Conservation (phyloP, 23 tunicate genomes). For the Trididemnum nubilum region DNA sequence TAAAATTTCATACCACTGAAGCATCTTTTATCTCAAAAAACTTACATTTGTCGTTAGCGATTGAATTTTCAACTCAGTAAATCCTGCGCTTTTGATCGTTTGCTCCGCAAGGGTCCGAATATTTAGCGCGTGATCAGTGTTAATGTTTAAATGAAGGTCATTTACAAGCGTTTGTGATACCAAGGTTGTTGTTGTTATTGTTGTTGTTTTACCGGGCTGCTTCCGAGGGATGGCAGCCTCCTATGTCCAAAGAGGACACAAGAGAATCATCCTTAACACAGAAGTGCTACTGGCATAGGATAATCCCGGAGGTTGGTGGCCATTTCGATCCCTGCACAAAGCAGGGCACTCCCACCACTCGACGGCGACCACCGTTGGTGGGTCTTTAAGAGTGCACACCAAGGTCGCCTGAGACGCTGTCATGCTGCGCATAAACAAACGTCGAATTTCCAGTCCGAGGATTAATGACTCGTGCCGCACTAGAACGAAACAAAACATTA, state of each 20-base stretch:
- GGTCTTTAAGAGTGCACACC: too few species aligned
- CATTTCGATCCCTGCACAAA: too few species aligned
- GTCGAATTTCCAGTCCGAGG: background rate
- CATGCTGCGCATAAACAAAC: background rate
- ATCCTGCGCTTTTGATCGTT: background rate
- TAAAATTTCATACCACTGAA: background rate
- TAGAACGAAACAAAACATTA: background rate
- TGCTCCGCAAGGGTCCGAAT: background rate
- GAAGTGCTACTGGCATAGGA: too few species aligned
- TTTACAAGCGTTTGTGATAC: background rate
- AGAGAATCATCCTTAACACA: too few species aligned
- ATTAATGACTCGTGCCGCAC: background rate
- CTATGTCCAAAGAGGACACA: too few species aligned
- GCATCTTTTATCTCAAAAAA: background rate
- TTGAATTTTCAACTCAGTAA: background rate
- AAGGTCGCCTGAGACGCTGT: background rate
- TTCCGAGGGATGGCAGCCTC: too few species aligned
- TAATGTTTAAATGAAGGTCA: background rate
- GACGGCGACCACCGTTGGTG: too few species aligned
- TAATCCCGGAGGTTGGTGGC: too few species aligned
- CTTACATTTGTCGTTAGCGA: background rate
- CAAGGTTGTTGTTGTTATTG: too few species aligned
- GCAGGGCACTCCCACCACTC: too few species aligned
- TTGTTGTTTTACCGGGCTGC: too few species aligned
- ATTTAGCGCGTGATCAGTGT: background rate